Evolutionary conservation across 2,888 invertebrate genomes (phyloP).

Genomic region (Nysson spinosus): DNA sequence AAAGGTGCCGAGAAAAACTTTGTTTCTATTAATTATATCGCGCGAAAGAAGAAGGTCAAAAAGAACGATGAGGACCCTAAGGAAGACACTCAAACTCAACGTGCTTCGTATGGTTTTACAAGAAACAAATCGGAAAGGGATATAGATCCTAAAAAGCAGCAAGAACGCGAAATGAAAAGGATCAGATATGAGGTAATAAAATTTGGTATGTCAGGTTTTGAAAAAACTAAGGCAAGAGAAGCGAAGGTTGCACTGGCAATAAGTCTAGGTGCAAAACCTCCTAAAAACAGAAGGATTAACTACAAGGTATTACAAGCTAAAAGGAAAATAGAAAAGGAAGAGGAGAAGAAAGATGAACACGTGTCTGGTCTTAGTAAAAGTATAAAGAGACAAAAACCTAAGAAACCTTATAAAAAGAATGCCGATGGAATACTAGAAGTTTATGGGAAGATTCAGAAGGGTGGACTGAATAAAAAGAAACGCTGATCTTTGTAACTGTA

Average conservation of each 20-base stretch:
- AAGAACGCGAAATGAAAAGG: conserved; percentile 85
- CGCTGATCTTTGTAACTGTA: conserved; percentile 36
- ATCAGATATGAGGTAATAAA: conserved; percentile 90
- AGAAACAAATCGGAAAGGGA: background rate
- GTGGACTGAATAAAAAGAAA: conserved; percentile 31
- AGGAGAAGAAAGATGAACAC: conserved; percentile 67
- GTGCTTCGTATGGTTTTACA: background rate
- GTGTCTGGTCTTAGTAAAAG: conserved; percentile 62
- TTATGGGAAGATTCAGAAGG: conserved; percentile 69
- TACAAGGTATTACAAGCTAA: conserved; percentile 85
- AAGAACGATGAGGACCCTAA: conserved; percentile 2
- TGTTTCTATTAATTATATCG: conserved; percentile 54
- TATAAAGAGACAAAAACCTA: conserved; percentile 49
- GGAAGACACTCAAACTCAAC: background rate
- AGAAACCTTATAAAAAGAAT: conserved; percentile 32
- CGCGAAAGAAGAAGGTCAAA: conserved; percentile 51
- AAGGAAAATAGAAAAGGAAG: conserved; percentile 80
- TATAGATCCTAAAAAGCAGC: conserved; percentile 64
- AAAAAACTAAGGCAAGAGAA: conserved; percentile 84
- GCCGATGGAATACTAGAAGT: conserved; percentile 60
- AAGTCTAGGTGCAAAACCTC: conserved; percentile 90
- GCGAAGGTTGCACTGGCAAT: conserved; percentile 89
- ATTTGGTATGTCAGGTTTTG: conserved; percentile 89
- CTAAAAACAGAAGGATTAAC: conserved; percentile 82
- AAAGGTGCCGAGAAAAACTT: conserved; percentile 47